phyloP scores from a whole-genome alignment of 2,888 invertebrate genomes.

The Drosophila antonietae region DNA sequence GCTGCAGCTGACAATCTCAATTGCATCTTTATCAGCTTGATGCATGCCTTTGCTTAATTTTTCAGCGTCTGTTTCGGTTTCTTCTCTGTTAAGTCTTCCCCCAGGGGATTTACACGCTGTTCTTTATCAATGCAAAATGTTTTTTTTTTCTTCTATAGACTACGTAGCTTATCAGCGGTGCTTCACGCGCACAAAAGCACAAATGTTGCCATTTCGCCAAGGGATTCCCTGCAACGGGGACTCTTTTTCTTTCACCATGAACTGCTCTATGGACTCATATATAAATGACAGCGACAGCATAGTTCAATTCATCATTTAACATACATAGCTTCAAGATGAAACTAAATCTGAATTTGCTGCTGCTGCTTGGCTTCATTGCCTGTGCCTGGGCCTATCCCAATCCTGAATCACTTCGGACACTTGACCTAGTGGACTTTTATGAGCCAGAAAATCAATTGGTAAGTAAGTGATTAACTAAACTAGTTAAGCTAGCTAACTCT shows the following conservation, averaged over 20 bases:
- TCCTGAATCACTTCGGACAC: neutral
- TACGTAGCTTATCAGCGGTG: neutral
- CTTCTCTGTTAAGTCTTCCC: neutral
- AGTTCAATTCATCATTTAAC: neutral
- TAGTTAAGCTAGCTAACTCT: neutral
- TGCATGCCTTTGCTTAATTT: neutral
- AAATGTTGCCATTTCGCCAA: neutral
- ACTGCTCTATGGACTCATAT: neutral
- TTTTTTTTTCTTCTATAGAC: neutral
- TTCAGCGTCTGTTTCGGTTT: neutral
- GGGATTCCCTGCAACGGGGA: constrained; percentile 3
- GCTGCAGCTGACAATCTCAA: neutral
- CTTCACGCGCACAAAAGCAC: neutral
- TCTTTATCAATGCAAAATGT: neutral
- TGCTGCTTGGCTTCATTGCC: constrained; percentile 1
- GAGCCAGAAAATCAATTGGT: constrained; percentile 1
- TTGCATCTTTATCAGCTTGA: neutral
- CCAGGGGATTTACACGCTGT: constrained; percentile 1
- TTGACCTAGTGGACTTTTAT: neutral
- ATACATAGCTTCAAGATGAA: constrained; percentile 5
- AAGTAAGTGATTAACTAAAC: neutral
- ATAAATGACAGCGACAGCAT: neutral
- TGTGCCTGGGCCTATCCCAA: constrained; percentile 6
- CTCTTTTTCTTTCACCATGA: neutral
- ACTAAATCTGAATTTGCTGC: neutral